Percentiles rank a stretch among this genome's conserved stretches.
Conservation (phyloP, 1,140 invertebrate genomes). For the Harpegnathos saltator region DNA sequence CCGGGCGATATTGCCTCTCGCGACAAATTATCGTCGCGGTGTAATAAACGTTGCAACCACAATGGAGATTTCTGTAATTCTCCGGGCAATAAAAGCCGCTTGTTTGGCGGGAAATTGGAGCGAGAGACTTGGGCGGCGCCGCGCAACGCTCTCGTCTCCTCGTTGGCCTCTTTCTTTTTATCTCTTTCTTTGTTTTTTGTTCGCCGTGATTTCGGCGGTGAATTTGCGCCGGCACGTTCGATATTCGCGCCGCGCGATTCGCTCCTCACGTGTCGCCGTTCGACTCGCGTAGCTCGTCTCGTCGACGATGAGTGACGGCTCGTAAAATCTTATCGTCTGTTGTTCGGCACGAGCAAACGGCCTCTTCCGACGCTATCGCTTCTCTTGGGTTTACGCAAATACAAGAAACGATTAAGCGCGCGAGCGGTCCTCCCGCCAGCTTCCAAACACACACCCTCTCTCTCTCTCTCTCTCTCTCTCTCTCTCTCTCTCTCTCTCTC, state of each 20-base stretch:
- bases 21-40: constrained; percentile 4
- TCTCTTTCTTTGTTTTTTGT: constrained; percentile 5
- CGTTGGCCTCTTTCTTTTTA: too few relatives aligned
- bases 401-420: constrained; percentile 77
- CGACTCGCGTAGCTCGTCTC: constrained; percentile 59
- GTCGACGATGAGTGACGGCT: constrained; percentile 79
- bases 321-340: constrained; percentile 81
- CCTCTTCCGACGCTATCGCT: constrained; percentile 71
- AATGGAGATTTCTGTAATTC: constrained; percentile 48
- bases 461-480: too few relatives aligned
- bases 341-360: constrained; percentile 76
- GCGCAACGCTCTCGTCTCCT: background rate
- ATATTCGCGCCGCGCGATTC: constrained; percentile 4
- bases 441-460: constrained; percentile 41
- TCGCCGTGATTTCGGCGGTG: constrained; percentile 19
- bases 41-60: constrained; percentile 25
- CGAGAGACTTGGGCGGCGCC: background rate
- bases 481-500: constrained; percentile 1
- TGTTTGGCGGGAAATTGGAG: constrained; percentile 43
- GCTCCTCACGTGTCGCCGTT: constrained; percentile 6
- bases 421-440: constrained; percentile 57
- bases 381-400: constrained; percentile 76
- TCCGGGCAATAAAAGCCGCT: constrained; percentile 52
- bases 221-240: constrained; percentile 42
- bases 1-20: background rate